Conservation (phyloP, 2,113 vertebrate genomes). For the Vulpes lagopus region DNA sequence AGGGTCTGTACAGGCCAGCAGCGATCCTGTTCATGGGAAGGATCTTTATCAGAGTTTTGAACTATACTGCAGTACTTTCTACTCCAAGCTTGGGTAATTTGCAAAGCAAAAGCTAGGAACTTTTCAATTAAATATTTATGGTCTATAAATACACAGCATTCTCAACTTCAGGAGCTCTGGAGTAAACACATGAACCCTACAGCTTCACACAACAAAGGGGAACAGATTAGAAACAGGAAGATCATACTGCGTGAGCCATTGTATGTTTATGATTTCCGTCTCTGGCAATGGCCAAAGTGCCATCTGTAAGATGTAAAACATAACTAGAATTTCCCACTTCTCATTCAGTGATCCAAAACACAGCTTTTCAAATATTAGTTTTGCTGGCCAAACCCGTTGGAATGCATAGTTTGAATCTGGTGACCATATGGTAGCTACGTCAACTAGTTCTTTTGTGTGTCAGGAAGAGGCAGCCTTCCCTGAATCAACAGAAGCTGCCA, state of each 20-base stretch:
- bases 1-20: neutral
- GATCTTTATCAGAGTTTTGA: neutral
- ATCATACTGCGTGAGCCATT: neutral
- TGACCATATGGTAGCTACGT: neutral
- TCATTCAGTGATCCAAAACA: neutral
- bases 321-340: neutral
- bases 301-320: neutral
- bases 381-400: neutral
- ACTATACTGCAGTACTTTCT: neutral
- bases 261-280: neutral
- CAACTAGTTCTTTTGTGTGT: neutral
- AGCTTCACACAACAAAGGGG: neutral
- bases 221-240: neutral
- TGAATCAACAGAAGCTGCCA: neutral
- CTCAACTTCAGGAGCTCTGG: neutral
- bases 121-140: neutral
- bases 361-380: constrained; percentile 53
- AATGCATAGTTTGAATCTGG: neutral
- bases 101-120: neutral
- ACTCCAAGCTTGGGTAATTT: neutral
- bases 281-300: neutral
- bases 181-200: neutral
- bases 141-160: neutral
- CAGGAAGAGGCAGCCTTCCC: neutral
- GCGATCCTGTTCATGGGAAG: neutral